phyloP scores from a whole-genome alignment of 2,797 vertebrate species.

The Parambassis ranga region DNA sequence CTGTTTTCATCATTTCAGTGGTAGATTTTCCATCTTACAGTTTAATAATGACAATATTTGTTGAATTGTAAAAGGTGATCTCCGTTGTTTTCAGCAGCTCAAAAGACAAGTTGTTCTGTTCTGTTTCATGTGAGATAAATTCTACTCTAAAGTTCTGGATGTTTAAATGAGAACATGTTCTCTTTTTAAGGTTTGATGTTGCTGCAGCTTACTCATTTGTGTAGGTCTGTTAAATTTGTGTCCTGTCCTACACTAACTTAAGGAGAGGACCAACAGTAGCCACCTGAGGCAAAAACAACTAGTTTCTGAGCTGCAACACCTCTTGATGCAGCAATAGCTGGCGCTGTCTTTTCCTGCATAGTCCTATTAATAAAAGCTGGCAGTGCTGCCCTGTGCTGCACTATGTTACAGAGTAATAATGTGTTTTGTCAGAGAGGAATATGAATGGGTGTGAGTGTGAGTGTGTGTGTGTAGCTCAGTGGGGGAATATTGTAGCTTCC shows the following conservation, averaged over 20 bases:
- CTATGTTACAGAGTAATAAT: slow-evolving; percentile 68
- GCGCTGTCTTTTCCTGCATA: slow-evolving; percentile 33
- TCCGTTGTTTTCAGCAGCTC: too few species aligned
- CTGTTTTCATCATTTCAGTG: too few species aligned
- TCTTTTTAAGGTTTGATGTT: not conserved
- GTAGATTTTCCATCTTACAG: too few species aligned
- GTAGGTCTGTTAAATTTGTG: too few species aligned
- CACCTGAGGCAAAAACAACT: slow-evolving; percentile 25
- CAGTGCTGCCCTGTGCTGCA: slow-evolving; percentile 54
- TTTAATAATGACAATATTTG: too few species aligned
- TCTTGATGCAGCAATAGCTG: slow-evolving; percentile 39
- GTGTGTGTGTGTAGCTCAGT: slow-evolving; percentile 36
- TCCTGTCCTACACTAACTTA: not conserved
- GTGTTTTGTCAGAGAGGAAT: slow-evolving; percentile 70
- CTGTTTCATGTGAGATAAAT: too few species aligned
- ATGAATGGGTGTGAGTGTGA: slow-evolving; percentile 49
- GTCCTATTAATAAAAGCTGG: slow-evolving; percentile 71
- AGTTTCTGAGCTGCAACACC: slow-evolving; percentile 35
- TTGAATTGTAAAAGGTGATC: too few species aligned
- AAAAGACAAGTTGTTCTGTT: too few species aligned
- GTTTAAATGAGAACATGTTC: too few species aligned
- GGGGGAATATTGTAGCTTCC: slow-evolving; percentile 61
- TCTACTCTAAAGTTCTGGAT: too few species aligned
- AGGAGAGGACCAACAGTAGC: not conserved
- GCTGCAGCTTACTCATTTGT: too few species aligned